These are phyloP conservation scores for Elaphurus davidianus DNA, from an alignment of 2,113 vertebrate genomes.

Conservation along the genomic window DNA sequence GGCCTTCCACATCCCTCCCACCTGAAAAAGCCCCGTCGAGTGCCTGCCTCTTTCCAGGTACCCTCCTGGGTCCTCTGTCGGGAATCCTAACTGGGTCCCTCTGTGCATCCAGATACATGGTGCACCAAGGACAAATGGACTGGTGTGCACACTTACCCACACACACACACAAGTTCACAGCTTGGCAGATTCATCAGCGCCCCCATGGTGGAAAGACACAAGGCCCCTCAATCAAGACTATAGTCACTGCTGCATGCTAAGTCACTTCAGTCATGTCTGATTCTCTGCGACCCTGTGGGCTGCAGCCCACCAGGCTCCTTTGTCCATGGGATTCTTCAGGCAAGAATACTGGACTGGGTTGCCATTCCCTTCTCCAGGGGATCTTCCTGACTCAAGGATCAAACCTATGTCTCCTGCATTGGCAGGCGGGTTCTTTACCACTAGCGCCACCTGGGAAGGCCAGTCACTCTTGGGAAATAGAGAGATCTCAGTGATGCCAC, in stretches of 20 bases:
- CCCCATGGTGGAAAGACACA: neutral
- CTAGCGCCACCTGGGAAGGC: neutral
- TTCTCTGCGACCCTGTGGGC: neutral
- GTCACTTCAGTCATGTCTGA: neutral
- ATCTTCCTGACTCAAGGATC: neutral
- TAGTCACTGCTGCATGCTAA: neutral
- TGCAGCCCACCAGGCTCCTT: neutral
- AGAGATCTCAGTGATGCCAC: conserved; percentile 48
- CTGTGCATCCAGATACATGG: too few relatives aligned
- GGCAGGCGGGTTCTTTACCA: neutral
- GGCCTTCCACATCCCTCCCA: neutral
- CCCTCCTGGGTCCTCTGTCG: neutral
- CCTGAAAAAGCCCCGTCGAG: neutral
- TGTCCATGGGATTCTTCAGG: neutral
- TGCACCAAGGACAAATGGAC: neutral
- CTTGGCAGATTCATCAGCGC: accelerated
- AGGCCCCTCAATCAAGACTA: neutral
- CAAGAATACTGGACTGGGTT: neutral
- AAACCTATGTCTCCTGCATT: neutral
- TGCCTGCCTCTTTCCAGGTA: too few relatives aligned
- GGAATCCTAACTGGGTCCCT: neutral
- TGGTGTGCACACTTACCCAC: accelerated
- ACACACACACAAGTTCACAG: accelerated
- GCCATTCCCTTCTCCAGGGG: neutral
- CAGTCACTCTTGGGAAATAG: neutral